These are phyloP conservation scores for Mormyrus lacerda DNA, from an alignment of 2,113 vertebrate species.

Conservation along the genomic window DNA sequence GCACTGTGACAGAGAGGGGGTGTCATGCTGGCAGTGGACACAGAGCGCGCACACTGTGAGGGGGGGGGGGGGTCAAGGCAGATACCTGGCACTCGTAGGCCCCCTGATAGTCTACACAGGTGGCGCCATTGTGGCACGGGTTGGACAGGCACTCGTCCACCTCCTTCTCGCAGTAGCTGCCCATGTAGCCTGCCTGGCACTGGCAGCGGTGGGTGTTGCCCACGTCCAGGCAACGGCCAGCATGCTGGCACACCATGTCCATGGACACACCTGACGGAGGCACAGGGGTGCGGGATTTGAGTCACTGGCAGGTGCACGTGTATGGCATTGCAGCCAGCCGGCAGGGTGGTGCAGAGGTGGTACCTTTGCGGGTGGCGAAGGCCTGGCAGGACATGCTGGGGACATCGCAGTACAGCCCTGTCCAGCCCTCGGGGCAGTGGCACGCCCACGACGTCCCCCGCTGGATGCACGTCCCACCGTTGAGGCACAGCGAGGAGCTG, in stretches of 20 bases:
- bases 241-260: constrained; percentile 72
- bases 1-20: constrained; percentile 55
- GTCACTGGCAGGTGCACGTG: not conserved
- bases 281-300: not conserved
- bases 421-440: constrained; percentile 67
- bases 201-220: constrained; percentile 72
- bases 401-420: constrained; percentile 81
- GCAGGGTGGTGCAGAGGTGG: constrained; percentile 12
- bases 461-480: constrained; percentile 75
- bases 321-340: not conserved
- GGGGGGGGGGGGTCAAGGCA: not conserved
- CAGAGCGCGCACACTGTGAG: too few species aligned
- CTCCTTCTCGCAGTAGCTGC: constrained; percentile 81
- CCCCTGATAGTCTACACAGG: constrained; percentile 62
- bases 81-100: constrained; percentile 69
- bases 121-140: constrained; percentile 70
- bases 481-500: constrained; percentile 70
- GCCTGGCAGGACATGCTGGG: constrained; percentile 75
- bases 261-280: constrained; percentile 53
- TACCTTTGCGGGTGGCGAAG: constrained; percentile 66
- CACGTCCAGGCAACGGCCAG: constrained; percentile 64
- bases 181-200: constrained; percentile 76
- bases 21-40: not conserved
- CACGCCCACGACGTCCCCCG: constrained; percentile 66
- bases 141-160: constrained; percentile 74